phyloP scores from a whole-genome alignment of 1,140 invertebrate species.

The Grapholita molesta region DNA sequence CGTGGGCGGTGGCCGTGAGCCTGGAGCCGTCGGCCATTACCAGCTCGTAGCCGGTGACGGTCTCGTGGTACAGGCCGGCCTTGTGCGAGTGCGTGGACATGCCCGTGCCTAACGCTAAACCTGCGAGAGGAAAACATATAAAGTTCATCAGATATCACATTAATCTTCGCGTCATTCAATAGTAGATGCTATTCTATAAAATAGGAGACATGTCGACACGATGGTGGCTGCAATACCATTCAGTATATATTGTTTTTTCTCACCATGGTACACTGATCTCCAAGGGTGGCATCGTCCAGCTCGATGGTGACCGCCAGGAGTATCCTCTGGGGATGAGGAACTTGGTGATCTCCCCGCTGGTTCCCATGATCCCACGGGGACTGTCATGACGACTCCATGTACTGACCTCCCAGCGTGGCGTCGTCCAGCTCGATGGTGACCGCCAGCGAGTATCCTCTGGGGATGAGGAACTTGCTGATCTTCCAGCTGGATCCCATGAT shows the following conservation, averaged over 20 bases:
- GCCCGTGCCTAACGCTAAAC: constrained; percentile 89
- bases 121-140: constrained; percentile 76
- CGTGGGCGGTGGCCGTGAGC: constrained; percentile 84
- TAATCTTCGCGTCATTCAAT: too few species aligned
- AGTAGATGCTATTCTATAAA: too few species aligned
- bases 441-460: constrained; percentile 87
- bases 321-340: constrained; percentile 86
- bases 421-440: constrained; percentile 90
- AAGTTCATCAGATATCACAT: constrained; percentile 43
- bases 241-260: too few species aligned
- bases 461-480: constrained; percentile 84
- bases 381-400: constrained; percentile 26
- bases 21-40: constrained; percentile 86
- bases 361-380: constrained; percentile 89
- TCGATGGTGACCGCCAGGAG: constrained; percentile 90
- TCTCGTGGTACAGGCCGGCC: constrained; percentile 89
- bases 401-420: constrained; percentile 86
- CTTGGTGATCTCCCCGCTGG: constrained; percentile 88
- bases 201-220: too few species aligned
- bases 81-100: constrained; percentile 90
- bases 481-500: constrained; percentile 91
- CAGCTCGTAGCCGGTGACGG: constrained; percentile 86
- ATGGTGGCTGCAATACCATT: too few species aligned
- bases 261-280: too few species aligned
- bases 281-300: constrained; percentile 88